Evolutionary conservation across 2,797 vertebrate genomes (phyloP).

Genomic region (Cossypha caffra): DNA sequence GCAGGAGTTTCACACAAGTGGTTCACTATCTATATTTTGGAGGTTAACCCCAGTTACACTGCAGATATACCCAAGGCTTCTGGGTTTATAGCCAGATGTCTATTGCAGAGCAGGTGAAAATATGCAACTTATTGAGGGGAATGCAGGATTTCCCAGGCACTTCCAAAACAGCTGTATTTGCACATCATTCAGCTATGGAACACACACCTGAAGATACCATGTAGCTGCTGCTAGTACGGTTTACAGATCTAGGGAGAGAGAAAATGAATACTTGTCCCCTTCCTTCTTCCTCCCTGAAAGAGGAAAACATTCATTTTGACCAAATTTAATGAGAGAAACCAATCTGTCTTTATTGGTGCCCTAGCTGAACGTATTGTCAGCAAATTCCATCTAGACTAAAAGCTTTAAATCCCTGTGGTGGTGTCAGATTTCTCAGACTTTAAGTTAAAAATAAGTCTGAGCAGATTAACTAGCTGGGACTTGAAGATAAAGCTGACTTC

Average conservation of each 20-base stretch:
- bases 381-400: slow-evolving; percentile 38
- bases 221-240: not conserved
- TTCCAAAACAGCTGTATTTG: not conserved
- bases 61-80: not conserved
- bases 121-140: not conserved
- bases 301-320: not conserved
- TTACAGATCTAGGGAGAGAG: not conserved
- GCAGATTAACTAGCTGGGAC: slow-evolving; percentile 27
- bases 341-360: not conserved
- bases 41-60: not conserved
- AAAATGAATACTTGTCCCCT: not conserved
- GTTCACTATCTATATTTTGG: not conserved
- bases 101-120: not conserved
- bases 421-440: slow-evolving; percentile 34
- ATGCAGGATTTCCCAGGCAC: not conserved
- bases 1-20: not conserved
- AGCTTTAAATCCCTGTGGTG: slow-evolving; percentile 28
- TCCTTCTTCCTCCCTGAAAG: not conserved
- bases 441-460: slow-evolving; percentile 44
- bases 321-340: slow-evolving; percentile 20
- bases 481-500: slow-evolving; percentile 42
- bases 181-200: not conserved
- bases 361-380: slow-evolving; percentile 39
- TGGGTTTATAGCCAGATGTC: not conserved
- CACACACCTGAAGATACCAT: rapidly evolving